Conservation (phyloP, 2,888 invertebrate species). For the Asteroscopus sphinx region DNA sequence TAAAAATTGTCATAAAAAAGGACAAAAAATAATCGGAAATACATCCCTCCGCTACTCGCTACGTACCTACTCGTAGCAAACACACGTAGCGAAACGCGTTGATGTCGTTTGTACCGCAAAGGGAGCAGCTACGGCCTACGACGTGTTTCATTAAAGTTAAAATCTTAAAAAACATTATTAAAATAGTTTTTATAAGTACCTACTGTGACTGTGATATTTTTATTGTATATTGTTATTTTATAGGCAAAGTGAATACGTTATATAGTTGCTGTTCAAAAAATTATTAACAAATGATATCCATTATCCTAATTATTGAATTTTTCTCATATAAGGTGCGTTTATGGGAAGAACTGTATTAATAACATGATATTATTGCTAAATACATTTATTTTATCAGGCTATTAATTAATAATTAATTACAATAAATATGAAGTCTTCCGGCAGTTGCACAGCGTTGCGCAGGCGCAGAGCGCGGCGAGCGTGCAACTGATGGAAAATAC, state of each 20-base stretch:
- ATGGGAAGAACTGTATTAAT: conserved; percentile 16
- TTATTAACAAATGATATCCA: too few species aligned
- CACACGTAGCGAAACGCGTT: conserved; percentile 21
- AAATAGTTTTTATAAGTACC: neutral
- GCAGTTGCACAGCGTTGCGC: conserved; percentile 80
- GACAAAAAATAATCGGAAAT: too few species aligned
- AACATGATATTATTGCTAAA: conserved; percentile 29
- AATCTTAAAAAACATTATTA: neutral
- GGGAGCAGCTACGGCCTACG: neutral
- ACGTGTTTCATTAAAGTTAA: neutral
- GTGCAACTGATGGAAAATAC: conserved; percentile 88
- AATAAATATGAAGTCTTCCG: conserved; percentile 78
- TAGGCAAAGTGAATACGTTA: too few species aligned
- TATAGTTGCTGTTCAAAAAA: too few species aligned
- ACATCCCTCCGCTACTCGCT: too few species aligned
- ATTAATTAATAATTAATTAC: conserved; percentile 65
- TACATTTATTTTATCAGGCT: conserved; percentile 72
- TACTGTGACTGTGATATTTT: too few species aligned
- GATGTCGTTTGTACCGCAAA: conserved; percentile 40
- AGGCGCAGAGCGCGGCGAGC: conserved; percentile 59
- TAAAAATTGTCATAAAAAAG: too few species aligned
- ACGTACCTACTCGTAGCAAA: too few species aligned
- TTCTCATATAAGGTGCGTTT: neutral
- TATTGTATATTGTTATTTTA: too few species aligned
- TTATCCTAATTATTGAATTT: too few species aligned